Conservation (phyloP, 1,140 invertebrate species). For the Drosophila micromelanica region DNA sequence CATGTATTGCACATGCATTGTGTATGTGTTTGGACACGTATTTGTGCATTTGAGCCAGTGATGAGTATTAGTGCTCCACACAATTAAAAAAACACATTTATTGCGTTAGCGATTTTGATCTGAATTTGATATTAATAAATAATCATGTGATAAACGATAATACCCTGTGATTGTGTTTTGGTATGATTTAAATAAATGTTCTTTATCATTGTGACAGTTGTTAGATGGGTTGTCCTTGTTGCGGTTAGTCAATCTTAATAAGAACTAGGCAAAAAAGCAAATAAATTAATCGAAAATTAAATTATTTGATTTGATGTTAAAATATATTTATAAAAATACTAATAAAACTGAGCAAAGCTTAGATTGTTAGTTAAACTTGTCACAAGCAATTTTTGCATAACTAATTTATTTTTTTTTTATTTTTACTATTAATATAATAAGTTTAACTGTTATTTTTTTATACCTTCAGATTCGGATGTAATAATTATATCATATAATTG, state of each 20-base stretch:
- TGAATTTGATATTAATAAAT: constrained; percentile 21
- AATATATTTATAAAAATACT: no score
- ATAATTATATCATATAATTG: no score
- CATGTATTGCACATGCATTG: constrained; percentile 14
- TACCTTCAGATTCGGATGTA: no score
- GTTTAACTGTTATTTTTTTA: no score
- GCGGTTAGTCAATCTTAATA: not conserved
- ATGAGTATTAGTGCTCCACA: constrained; percentile 3
- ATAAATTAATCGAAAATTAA: no score
- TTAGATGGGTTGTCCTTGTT: not conserved
- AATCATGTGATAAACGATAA: constrained; percentile 14
- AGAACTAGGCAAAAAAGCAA: no score
- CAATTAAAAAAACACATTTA: not conserved
- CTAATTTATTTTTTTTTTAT: no score
- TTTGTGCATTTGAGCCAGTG: not conserved
- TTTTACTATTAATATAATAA: no score
- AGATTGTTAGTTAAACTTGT: no score
- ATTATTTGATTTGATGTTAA: no score
- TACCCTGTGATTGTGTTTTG: not conserved
- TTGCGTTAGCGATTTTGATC: constrained; percentile 11
- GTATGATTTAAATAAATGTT: not conserved
- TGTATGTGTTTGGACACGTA: not conserved
- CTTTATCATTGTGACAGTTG: not conserved
- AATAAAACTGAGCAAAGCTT: no score
- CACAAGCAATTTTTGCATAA: no score